Evolutionary conservation across 2,797 vertebrate genomes (phyloP), one percentile per base, ranked within the genome.

Genomic region (Eurystomus glaucurus): DNA sequence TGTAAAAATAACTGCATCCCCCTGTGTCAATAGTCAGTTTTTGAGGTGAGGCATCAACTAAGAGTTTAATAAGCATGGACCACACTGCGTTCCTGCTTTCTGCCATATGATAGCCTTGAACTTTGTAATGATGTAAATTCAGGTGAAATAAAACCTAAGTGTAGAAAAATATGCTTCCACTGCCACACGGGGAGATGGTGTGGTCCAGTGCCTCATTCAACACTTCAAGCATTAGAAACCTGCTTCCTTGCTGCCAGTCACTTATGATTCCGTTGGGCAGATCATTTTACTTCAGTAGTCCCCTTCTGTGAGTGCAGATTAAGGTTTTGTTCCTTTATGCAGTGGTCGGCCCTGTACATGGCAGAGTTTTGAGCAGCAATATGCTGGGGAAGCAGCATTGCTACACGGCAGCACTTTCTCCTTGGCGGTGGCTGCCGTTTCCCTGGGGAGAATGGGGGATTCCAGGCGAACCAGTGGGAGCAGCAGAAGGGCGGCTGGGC

Each of bases 331-430:
- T 70, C 37, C 75, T 55, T 51, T 68, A 25, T 71, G 62, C 28
- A 0, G 0, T 1, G 1, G 51, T 6, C 4, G 3, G 46, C 25
- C n/a, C 66, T 17, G 23, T n/a, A 3, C 2, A 1, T 17, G 65
- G 65, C 74, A 45, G 85, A 28, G 55, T 6, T 69, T 45, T 17
- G 5, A 23, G 85, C 64, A 66, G 54, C 88, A 3, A 0, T 3
- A 35, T 0, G 0, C 48, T 16, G 55, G 81, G 54, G 41, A 61
- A 55, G 83, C 72, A 35, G 71, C 10, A 0, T 29, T 45, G 50
- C 72, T 75, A 2, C 0, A 1, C 43, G 55, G 60, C 82, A 7
- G 69, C 51, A 1, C 60, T 16, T 10, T 3, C 35, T 62, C 35
- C 54, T 29, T 0, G 1, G 6, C 2, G 3, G 74, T 1, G 0